Percentiles rank a stretch among this genome's conserved stretches.
These are phyloP conservation scores for Pteropus alecto DNA, from an alignment of 2,113 vertebrate species.

Conservation along the genomic window DNA sequence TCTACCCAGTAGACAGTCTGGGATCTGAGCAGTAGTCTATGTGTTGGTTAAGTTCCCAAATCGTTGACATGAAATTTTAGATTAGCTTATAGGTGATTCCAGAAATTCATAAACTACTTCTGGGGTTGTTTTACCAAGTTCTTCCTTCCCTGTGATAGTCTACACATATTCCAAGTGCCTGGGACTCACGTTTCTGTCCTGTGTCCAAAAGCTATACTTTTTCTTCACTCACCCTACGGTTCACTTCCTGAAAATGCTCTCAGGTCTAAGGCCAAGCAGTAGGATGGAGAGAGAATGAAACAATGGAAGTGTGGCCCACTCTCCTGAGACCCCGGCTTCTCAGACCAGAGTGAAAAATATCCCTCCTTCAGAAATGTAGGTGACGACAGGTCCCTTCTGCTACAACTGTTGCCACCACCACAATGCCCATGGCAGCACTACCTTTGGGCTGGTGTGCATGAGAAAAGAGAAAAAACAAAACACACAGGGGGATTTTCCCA, in stretches of 20 bases:
- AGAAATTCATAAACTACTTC: neutral
- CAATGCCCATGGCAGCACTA: fast-evolving
- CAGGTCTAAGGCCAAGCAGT: neutral
- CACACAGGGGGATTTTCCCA: fast-evolving
- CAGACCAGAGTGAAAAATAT: neutral
- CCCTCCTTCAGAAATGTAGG: neutral
- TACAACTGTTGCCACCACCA: neutral
- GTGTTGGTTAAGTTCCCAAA: neutral
- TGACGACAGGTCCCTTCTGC: neutral
- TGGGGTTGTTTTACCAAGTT: neutral
- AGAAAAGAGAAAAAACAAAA: neutral
- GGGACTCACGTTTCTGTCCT: neutral
- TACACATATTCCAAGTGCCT: neutral
- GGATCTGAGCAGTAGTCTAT: too few species aligned
- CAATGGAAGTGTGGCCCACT: too few species aligned
- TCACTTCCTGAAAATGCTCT: neutral
- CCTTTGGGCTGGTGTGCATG: fast-evolving
- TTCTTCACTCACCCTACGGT: neutral
- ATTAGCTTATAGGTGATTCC: neutral
- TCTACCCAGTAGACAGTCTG: neutral
- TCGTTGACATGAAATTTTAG: neutral
- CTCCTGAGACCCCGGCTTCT: neutral
- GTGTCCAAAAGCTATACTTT: neutral
- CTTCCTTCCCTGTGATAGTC: neutral
- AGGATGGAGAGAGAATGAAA: neutral